These are phyloP conservation scores for Galaxea fascicularis DNA, from an alignment of 92 coral and sea anemone species.

Conservation along the genomic window DNA sequence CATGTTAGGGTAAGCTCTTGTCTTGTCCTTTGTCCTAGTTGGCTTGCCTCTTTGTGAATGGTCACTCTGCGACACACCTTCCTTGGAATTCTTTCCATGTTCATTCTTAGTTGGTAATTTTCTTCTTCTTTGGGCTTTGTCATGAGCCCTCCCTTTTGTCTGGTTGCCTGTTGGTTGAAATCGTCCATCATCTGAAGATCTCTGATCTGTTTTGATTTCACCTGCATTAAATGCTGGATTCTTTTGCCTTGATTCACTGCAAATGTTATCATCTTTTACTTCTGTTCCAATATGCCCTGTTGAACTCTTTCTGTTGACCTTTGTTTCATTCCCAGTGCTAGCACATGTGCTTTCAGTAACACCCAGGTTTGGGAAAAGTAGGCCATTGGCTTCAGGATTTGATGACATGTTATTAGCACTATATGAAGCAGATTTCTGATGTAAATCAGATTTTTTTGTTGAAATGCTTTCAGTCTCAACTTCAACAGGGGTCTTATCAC, in stretches of 20 bases:
- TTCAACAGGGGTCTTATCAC: constrained; percentile 10
- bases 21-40: constrained; percentile 16
- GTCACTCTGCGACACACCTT: not conserved
- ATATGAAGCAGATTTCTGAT: not conserved
- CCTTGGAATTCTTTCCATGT: constrained; percentile 4
- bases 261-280: not conserved
- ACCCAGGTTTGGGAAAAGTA: not conserved
- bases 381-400: not conserved
- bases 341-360: not conserved
- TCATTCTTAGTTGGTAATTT: constrained; percentile 19
- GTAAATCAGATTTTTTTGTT: constrained; percentile 1
- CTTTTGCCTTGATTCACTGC: not conserved
- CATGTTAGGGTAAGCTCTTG: not conserved
- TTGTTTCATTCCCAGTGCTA: not conserved
- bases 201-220: constrained; percentile 11
- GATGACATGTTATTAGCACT: constrained; percentile 1
- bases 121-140: constrained; percentile 8
- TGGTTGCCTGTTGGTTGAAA: not conserved
- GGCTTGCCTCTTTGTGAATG: constrained; percentile 5
- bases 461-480: not conserved
- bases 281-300: not conserved
- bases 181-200: constrained; percentile 5
- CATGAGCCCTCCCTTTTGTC: not conserved
- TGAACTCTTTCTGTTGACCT: not conserved
- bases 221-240: not conserved